Base-by-base conservation (phyloP, 1,140 invertebrate species). In the Brachionus manjavacas region DNA sequence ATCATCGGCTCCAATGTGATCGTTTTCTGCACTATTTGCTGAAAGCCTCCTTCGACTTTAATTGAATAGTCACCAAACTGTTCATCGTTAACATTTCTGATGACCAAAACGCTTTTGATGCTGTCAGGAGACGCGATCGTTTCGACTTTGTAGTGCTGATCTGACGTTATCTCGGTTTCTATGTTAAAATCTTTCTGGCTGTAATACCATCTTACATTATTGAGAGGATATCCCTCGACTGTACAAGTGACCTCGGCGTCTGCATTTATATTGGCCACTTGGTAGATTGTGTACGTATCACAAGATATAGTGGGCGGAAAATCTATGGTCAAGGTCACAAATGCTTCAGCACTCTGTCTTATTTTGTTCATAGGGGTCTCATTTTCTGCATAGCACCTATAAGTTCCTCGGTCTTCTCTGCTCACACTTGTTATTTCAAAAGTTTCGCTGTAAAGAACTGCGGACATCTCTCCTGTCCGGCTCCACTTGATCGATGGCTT, bases 1-100 rank as follows among this genome's bases (percentile, higher is more conserved):
- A 64, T 39, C 79, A 81, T 81, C 9, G 79, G 79, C n/a, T 81
- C 79, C 20, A 81, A 28, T 14, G 35, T 81, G 28, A 81, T 81
- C 28, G 79, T 81, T 35, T 81, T 81, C 52, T 81, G 49, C 1
- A 81, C 79, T n/a, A 81, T 64, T 68, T 81, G 79, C 20, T 81
- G 79, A 9, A 81, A 23, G 12, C 79, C 81, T 23, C 60, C 81
- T 35, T 68, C 60, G 12, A 83, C 81, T 20, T 52, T 83, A 1
- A 83, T 68, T 12, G 81, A 68, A 72, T 83, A 83, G 35, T 49
- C 41, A n/a, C 81, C 81, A 72, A 83, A 83, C 43, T 83, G 60
- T 52, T 68, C 31, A 68, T 68, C 46, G 28, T 83, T 68, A 1
- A 83, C 81, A 72, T 83, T 72, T 46, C 60, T 68, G 7, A 83